Evolutionary conservation across 2,888 invertebrate species (phyloP).

Genomic region (Pocota personata): DNA sequence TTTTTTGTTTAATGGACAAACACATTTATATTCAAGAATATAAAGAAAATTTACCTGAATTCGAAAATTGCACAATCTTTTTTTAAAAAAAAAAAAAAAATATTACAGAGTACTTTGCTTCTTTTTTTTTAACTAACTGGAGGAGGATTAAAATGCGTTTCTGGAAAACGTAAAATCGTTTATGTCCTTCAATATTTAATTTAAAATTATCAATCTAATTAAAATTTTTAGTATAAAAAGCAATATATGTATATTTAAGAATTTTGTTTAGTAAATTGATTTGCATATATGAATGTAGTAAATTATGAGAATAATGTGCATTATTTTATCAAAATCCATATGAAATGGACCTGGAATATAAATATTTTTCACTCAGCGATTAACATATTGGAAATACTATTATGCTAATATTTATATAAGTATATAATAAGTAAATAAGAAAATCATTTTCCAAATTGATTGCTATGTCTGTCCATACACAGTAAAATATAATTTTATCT

Average conservation of each 20-base stretch:
- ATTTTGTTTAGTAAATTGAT: slow-evolving; percentile 39
- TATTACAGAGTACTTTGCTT: slow-evolving; percentile 41
- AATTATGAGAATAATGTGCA: slow-evolving; percentile 8
- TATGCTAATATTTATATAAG: slow-evolving; percentile 5
- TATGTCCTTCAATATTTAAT: slow-evolving; percentile 23
- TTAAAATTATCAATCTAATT: slow-evolving; percentile 25
- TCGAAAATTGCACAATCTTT: slow-evolving; percentile 41
- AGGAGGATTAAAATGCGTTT: slow-evolving; percentile 57
- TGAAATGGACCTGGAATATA: slow-evolving; percentile 33
- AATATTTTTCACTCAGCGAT: slow-evolving; percentile 9
- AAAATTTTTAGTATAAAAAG: slow-evolving; percentile 41
- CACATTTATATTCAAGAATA: slow-evolving; percentile 70
- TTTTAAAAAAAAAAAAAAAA: neutral
- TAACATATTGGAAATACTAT: neutral
- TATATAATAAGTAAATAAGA: slow-evolving; percentile 2
- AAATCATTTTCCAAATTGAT: slow-evolving; percentile 67
- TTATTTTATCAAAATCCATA: slow-evolving; percentile 27
- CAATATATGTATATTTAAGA: slow-evolving; percentile 1
- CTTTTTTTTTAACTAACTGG: slow-evolving; percentile 37
- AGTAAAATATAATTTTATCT: slow-evolving; percentile 70
- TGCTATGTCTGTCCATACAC: slow-evolving; percentile 72
- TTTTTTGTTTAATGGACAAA: slow-evolving; percentile 64
- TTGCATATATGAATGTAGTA: slow-evolving; percentile 25
- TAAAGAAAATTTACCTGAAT: slow-evolving; percentile 70
- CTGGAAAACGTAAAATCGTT: slow-evolving; percentile 71